Evolutionary conservation across 2,113 vertebrate species (phyloP), one percentile per base, ranked within the genome.

Genomic region (Pogonocichla stellata): DNA sequence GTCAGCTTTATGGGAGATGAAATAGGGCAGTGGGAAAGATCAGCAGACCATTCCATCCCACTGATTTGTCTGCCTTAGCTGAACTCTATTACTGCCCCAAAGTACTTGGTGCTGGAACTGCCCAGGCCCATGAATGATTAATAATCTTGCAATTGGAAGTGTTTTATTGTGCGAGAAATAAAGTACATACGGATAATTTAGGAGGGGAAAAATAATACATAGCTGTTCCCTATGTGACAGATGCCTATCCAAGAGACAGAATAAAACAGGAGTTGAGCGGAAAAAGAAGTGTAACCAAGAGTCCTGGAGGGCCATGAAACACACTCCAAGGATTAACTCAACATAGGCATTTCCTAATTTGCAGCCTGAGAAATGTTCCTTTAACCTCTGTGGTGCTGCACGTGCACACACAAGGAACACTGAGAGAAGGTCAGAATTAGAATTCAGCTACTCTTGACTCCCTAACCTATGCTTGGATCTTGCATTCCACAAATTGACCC

Each of bases 361-460:
- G 14, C 47, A 93, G 58, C 17, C 42, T 42, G 53, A 69, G 47
- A 56, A 90, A 79, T 0, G 1, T 71, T 93, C 36, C 45, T 60
- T 70, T 74, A 78, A 78, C 31, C 60, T 84, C 53, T 70, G 24
- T 71, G 50, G 33, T 14, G 26, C 18, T 45, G 40, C 48, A 62
- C 0, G 0, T 12, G 50, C 58, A 43, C 5, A 7, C 2, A 0
- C 17, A 64, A 45, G 42, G 38, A 80, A 67, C 84, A 61, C 36
- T 12, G 29, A 92, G 33, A 69, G 69, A 64, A 81, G 70, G 70
- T 86, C 79, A 77, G n/a, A 72, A 84, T 79, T 72, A 92, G 62
- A 92, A 92, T 84, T 82, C 66, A 82, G 48, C 31, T 56, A 24
- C 43, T 71, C 70, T 45, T 74, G 45, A 85, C 54, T 90, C 83